Evolutionary conservation across 2,888 invertebrate species (phyloP).

Genomic region (Idaea aversata): DNA sequence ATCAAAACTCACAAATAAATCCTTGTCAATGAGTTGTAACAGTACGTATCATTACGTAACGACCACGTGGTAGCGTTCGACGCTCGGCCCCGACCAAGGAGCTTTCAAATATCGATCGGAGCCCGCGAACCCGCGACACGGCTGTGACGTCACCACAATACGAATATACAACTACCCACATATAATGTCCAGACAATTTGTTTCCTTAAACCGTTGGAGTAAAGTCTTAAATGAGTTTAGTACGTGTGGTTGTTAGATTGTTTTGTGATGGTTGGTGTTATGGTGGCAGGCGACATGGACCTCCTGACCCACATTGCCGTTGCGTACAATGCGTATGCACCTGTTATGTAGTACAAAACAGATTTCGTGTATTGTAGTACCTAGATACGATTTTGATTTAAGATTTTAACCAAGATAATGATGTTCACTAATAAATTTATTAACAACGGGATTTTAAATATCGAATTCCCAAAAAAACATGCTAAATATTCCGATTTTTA

Average conservation of each 20-base stretch:
- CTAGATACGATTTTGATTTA: neutral
- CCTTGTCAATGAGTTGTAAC: slow-evolving; percentile 76
- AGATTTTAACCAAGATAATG: too few species aligned
- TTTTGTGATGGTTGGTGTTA: slow-evolving; percentile 29
- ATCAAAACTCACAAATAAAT: slow-evolving; percentile 60
- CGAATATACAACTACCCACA: slow-evolving; percentile 20
- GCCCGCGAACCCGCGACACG: slow-evolving; percentile 63
- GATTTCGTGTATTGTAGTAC: too few species aligned
- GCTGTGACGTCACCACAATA: slow-evolving; percentile 64
- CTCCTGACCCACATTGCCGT: slow-evolving; percentile 71
- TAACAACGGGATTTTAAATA: too few species aligned
- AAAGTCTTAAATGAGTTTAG: slow-evolving; percentile 15
- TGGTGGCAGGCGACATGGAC: slow-evolving; percentile 45
- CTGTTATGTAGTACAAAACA: slow-evolving; percentile 34
- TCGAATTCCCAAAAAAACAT: too few species aligned
- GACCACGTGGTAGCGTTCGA: slow-evolving; percentile 56
- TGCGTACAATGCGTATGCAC: slow-evolving; percentile 70
- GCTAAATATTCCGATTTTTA: too few species aligned
- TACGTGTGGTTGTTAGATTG: slow-evolving; percentile 13
- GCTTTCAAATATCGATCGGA: slow-evolving; percentile 60
- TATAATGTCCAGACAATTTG: neutral
- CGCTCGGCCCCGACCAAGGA: slow-evolving; percentile 55
- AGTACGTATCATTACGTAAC: slow-evolving; percentile 67
- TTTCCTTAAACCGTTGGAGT: slow-evolving; percentile 16
- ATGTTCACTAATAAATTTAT: too few species aligned